These are phyloP conservation scores for Trichogramma pretiosum DNA, from an alignment of 1,140 invertebrate species.

Conservation along the genomic window DNA sequence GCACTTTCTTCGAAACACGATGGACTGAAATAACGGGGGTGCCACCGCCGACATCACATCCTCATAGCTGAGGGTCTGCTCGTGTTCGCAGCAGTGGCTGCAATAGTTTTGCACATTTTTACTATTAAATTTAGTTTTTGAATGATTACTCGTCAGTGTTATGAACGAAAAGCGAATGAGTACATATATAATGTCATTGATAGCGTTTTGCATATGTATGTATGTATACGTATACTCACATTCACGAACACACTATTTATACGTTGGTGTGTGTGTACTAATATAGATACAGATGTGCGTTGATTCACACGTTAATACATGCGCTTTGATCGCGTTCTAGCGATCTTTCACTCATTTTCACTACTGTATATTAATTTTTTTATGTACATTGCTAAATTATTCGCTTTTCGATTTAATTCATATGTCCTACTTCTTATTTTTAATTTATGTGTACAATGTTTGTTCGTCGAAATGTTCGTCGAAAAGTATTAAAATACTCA, in stretches of 20 bases:
- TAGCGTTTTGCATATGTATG: no score
- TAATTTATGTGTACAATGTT: slow-evolving; percentile 2
- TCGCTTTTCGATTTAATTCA: slow-evolving; percentile 10
- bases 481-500: slow-evolving; percentile 14
- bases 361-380: neutral
- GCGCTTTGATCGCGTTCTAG: slow-evolving; percentile 32
- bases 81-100: slow-evolving; percentile 43
- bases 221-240: no score
- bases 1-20: slow-evolving; percentile 81
- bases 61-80: slow-evolving; percentile 45
- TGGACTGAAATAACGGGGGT: slow-evolving; percentile 61
- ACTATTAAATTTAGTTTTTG: slow-evolving; percentile 30
- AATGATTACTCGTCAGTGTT: slow-evolving; percentile 6
- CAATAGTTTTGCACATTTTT: slow-evolving; percentile 45
- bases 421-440: neutral
- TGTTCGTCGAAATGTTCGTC: neutral
- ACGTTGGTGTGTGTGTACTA: no score
- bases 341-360: slow-evolving; percentile 13
- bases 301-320: slow-evolving; percentile 8
- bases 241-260: no score
- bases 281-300: neutral
- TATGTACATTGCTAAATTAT: no score
- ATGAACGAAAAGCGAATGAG: slow-evolving; percentile 2
- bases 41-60: slow-evolving; percentile 32
- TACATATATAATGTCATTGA: neutral